phyloP scores from a whole-genome alignment of 1,140 invertebrate genomes.

The Calliopsis andreniformis region DNA sequence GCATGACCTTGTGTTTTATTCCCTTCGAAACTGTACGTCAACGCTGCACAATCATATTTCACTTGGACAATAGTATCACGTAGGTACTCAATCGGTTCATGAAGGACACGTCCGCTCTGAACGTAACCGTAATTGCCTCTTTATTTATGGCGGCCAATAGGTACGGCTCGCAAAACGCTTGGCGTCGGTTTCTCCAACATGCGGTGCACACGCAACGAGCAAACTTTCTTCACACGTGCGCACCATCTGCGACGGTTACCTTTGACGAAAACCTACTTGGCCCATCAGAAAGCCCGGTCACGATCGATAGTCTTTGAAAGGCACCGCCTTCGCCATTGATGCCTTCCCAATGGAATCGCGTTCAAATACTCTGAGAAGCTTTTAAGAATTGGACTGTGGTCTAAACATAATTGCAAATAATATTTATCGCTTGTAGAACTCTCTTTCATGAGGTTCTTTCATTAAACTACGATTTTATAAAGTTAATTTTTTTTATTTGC shows the following conservation, averaged over 20 bases:
- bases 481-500: no score
- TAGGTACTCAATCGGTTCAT: not conserved
- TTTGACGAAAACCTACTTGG: slow-evolving; percentile 30
- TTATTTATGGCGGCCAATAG: slow-evolving; percentile 20
- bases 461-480: no score
- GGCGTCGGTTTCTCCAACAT: not conserved
- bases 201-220: not conserved
- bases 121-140: slow-evolving; percentile 17
- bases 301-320: slow-evolving; percentile 40
- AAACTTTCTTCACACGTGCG: slow-evolving; percentile 54
- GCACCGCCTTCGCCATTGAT: not conserved
- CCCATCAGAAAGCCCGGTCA: slow-evolving; percentile 23
- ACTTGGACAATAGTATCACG: no score
- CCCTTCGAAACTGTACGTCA: no score
- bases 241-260: slow-evolving; percentile 49
- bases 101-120: slow-evolving; percentile 11
- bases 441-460: no score
- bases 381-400: no score
- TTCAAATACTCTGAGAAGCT: no score
- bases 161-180: slow-evolving; percentile 16
- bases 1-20: no score
- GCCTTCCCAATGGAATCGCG: not conserved
- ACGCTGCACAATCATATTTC: no score
- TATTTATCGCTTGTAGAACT: no score
- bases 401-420: no score